Conservation (phyloP, 2,113 vertebrate genomes). For the Vidua macroura region DNA sequence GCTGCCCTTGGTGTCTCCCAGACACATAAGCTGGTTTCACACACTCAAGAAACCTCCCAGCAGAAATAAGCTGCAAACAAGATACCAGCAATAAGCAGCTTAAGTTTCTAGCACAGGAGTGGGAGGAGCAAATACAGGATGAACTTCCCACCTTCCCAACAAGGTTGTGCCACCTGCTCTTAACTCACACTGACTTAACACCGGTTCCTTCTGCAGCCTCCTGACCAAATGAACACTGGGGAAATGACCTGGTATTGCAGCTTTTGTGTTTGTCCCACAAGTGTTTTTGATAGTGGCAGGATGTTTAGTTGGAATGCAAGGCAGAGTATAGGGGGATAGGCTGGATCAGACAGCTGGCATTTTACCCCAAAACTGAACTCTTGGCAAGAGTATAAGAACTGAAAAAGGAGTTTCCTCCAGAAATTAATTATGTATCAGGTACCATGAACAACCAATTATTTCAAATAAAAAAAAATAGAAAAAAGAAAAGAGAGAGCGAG, state of each 20-base stretch:
- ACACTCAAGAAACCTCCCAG: not conserved
- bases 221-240: not conserved
- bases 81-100: constrained; percentile 38
- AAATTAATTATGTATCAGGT: not conserved
- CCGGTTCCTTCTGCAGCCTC: not conserved
- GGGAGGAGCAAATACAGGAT: not conserved
- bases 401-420: not conserved
- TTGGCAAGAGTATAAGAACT: not conserved
- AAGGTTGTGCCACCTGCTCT: not conserved
- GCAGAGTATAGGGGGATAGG: not conserved
- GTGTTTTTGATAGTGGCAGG: not conserved
- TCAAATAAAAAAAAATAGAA: not conserved
- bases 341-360: not conserved
- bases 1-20: not conserved
- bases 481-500: not conserved
- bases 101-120: not conserved
- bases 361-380: not conserved
- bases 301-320: not conserved
- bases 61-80: constrained; percentile 32
- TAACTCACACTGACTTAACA: not conserved
- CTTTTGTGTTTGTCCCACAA: not conserved
- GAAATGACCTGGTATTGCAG: not conserved
- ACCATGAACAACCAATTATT: not conserved
- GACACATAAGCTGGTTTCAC: not conserved
- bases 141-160: not conserved